A percentile compares a stretch with the other conserved stretches of the same genome.
phyloP scores from a whole-genome alignment of 2,888 invertebrate genomes.

The Acleris laterana region DNA sequence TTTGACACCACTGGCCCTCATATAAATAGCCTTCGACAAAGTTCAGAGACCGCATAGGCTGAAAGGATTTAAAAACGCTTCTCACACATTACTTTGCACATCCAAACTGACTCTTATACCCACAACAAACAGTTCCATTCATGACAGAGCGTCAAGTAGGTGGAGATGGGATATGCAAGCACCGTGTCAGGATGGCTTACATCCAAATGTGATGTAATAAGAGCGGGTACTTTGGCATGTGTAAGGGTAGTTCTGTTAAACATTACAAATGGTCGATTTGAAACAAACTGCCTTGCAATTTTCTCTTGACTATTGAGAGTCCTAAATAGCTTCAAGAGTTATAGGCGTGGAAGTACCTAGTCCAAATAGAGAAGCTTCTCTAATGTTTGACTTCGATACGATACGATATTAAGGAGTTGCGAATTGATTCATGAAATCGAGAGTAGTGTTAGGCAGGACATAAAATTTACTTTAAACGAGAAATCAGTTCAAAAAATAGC shows the following conservation, averaged over 20 bases:
- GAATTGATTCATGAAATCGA: too few species aligned
- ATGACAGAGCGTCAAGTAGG: constrained; percentile 38
- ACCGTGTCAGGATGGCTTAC: constrained; percentile 46
- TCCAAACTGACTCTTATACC: constrained; percentile 8
- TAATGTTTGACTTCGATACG: neutral
- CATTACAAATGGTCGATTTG: constrained; percentile 52
- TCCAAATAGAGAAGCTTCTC: constrained; percentile 3
- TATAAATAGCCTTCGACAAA: constrained; percentile 54
- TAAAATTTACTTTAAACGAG: too few species aligned
- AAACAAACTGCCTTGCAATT: constrained; percentile 46
- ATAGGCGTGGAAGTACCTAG: constrained; percentile 11
- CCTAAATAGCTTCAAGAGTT: constrained; percentile 8
- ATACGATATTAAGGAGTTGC: too few species aligned
- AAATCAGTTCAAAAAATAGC: too few species aligned
- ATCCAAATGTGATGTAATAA: constrained; percentile 51
- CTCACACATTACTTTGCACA: constrained; percentile 15
- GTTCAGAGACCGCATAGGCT: constrained; percentile 50
- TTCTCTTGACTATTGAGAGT: constrained; percentile 42
- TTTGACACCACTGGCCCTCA: constrained; percentile 40
- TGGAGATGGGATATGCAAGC: constrained; percentile 42
- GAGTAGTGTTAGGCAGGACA: too few species aligned
- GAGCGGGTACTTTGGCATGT: constrained; percentile 40
- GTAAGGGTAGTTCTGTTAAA: constrained; percentile 43
- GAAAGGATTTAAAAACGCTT: constrained; percentile 43
- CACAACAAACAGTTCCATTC: constrained; percentile 2